Percentiles rank a stretch among this genome's conserved stretches.
phyloP scores from a whole-genome alignment of 2,113 vertebrate species.

The Natator depressus region DNA sequence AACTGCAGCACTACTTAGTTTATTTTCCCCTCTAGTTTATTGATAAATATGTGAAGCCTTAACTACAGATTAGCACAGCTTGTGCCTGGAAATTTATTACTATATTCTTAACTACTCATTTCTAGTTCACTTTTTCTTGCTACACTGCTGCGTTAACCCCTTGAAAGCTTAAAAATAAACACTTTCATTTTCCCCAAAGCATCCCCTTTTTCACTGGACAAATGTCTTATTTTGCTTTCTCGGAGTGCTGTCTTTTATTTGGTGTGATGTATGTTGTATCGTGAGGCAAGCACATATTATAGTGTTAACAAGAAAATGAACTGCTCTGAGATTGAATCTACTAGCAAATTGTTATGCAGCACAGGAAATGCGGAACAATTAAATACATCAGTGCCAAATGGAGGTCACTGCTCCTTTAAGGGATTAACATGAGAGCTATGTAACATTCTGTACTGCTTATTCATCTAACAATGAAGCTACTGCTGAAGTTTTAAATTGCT shows the following conservation, averaged over 20 bases:
- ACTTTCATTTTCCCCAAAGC: neutral
- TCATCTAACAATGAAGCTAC: neutral
- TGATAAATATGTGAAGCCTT: neutral
- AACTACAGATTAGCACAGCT: neutral
- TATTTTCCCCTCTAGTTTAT: neutral
- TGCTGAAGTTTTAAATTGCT: neutral
- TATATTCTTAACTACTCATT: neutral
- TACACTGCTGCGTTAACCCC: neutral
- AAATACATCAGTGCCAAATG: neutral
- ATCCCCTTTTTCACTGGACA: neutral
- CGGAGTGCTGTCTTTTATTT: neutral
- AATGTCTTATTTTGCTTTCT: neutral
- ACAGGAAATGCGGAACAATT: neutral
- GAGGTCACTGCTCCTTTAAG: neutral
- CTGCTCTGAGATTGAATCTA: neutral
- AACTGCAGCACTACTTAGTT: neutral
- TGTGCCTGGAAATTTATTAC: neutral
- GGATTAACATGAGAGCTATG: rapidly evolving
- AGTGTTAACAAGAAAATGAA: neutral
- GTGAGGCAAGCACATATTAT: neutral
- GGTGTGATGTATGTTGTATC: neutral
- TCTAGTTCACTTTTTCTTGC: neutral
- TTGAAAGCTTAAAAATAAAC: neutral
- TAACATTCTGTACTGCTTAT: neutral
- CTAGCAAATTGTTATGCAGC: rapidly evolving